Evolutionary conservation across 1,140 invertebrate species (phyloP).

Genomic region (Drosophila insularis): DNA sequence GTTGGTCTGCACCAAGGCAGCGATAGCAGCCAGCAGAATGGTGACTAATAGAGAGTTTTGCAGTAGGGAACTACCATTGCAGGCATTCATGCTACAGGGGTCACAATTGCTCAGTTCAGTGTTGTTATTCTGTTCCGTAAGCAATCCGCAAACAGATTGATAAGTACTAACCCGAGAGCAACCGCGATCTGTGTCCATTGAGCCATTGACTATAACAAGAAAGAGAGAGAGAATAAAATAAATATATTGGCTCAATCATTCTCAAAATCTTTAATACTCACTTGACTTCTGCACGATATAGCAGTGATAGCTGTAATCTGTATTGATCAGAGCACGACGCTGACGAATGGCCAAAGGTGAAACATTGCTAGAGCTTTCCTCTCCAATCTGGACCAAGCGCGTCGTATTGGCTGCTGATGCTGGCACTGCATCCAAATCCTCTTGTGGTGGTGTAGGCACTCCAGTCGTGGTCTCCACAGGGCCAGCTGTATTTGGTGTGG

Average conservation of each 20-base stretch:
- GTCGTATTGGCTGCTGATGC: constrained; percentile 25
- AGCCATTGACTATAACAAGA: constrained; percentile 47
- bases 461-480: constrained; percentile 56
- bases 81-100: constrained; percentile 67
- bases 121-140: constrained; percentile 34
- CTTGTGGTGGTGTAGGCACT: constrained; percentile 64
- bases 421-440: constrained; percentile 34
- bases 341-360: constrained; percentile 45
- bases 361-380: constrained; percentile 10
- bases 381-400: constrained; percentile 14
- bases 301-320: constrained; percentile 64
- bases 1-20: constrained; percentile 50
- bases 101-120: constrained; percentile 45
- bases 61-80: constrained; percentile 52
- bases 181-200: constrained; percentile 50
- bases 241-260: neutral
- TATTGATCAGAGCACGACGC: constrained; percentile 38
- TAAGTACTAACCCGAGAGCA: constrained; percentile 61
- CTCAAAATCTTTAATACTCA: constrained; percentile 15
- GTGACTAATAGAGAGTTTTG: constrained; percentile 49
- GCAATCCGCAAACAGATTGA: constrained; percentile 54
- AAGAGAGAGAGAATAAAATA: neutral
- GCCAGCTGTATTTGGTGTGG: constrained; percentile 64
- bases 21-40: constrained; percentile 52
- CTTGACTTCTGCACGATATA: constrained; percentile 52